phyloP scores from a whole-genome alignment of 2,113 vertebrate species.

The Bubo scandiacus region DNA sequence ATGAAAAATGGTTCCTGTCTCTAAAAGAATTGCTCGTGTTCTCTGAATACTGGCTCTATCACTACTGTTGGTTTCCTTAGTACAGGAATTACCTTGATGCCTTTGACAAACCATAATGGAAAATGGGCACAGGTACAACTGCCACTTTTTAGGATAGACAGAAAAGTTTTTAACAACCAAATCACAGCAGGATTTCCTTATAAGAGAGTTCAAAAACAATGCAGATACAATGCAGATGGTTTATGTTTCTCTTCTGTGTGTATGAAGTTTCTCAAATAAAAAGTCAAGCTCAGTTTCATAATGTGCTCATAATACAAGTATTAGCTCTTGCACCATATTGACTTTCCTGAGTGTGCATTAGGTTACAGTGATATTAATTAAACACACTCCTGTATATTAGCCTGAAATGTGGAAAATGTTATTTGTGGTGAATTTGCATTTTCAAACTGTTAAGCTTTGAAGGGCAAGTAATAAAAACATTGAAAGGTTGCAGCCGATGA shows the following conservation, averaged over 20 bases:
- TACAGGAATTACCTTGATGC: constrained; percentile 40
- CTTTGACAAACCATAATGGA: constrained; percentile 56
- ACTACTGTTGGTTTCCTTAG: constrained; percentile 38
- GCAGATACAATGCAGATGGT: neutral
- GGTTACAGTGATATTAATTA: neutral
- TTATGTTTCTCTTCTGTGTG: neutral
- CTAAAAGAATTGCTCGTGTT: constrained; percentile 16
- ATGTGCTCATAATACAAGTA: neutral
- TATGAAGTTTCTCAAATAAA: neutral
- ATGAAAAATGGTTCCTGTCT: constrained; percentile 33
- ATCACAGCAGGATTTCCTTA: constrained; percentile 35
- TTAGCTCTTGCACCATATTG: neutral
- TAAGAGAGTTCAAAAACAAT: neutral
- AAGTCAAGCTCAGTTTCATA: neutral
- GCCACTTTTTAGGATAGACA: neutral
- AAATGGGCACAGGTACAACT: constrained; percentile 59
- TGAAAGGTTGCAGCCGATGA: neutral
- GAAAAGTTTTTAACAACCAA: constrained; percentile 10
- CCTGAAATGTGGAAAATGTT: neutral
- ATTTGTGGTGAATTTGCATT: neutral
- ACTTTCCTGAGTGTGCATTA: neutral
- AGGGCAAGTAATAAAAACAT: neutral
- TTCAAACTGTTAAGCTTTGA: neutral
- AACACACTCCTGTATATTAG: neutral
- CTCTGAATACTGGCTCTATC: constrained; percentile 17